Evolutionary conservation across 2,113 vertebrate species (phyloP).

Genomic region (Phalacrocorax brasilianus): DNA sequence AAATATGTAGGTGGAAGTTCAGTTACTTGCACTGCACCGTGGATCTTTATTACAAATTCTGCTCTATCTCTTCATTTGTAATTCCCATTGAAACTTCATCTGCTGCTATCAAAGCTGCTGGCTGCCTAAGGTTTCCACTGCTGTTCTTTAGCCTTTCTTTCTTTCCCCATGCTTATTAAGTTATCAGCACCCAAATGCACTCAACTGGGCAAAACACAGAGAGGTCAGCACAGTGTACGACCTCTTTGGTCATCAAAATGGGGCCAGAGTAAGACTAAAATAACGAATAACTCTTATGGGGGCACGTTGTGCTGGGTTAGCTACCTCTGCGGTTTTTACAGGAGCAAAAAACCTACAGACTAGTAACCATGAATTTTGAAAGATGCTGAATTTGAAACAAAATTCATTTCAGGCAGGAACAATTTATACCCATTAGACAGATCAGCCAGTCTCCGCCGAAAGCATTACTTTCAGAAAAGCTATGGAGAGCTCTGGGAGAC

Average conservation of each 20-base stretch:
- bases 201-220: not conserved
- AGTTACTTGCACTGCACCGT: not conserved
- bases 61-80: constrained; percentile 23
- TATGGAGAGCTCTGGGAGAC: not conserved
- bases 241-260: not conserved
- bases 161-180: not conserved
- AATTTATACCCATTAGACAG: constrained; percentile 45
- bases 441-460: not conserved
- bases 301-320: not conserved
- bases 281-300: not conserved
- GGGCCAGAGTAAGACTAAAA: not conserved
- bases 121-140: not conserved
- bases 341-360: not conserved
- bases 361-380: constrained; percentile 34
- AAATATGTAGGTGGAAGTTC: not conserved
- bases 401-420: constrained; percentile 34
- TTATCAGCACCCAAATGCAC: not conserved
- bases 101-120: not conserved
- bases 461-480: constrained; percentile 31
- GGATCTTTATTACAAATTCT: constrained; percentile 41
- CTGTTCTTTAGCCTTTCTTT: not conserved
- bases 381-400: constrained; percentile 45
- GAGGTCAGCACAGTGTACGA: not conserved
- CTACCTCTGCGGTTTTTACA: not conserved
- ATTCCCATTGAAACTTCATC: constrained; percentile 42